Evolutionary conservation across 2,888 invertebrate species (phyloP).

Genomic region (Scaptomyza caliginosa): DNA sequence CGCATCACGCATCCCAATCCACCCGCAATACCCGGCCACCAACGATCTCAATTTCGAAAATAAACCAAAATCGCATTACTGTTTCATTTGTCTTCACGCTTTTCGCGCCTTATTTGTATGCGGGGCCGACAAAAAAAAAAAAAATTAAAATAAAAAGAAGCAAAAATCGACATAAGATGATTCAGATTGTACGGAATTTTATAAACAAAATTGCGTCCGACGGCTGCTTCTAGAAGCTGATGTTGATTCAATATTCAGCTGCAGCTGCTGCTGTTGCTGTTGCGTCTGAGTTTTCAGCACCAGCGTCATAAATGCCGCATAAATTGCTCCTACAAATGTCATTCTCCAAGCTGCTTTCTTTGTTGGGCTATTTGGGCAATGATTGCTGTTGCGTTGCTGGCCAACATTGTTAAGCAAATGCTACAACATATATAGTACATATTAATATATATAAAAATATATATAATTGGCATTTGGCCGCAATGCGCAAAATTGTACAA

Average conservation of each 20-base stretch:
- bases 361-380: conserved; percentile 41
- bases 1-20: not conserved
- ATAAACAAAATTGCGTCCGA: conserved; percentile 63
- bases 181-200: conserved; percentile 65
- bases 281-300: conserved; percentile 28
- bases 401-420: conserved; percentile 62
- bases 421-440: conserved; percentile 25
- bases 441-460: conserved; percentile 4
- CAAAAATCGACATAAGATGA: conserved; percentile 49
- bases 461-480: conserved; percentile 40
- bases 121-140: conserved; percentile 9
- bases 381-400: conserved; percentile 6
- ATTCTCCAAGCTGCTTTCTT: conserved; percentile 53
- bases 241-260: conserved; percentile 24
- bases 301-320: conserved; percentile 64
- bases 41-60: conserved; percentile 58
- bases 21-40: conserved; percentile 16
- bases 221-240: conserved; percentile 46
- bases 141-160: no score
- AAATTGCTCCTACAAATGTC: conserved; percentile 66
- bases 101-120: conserved; percentile 77
- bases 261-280: conserved; percentile 5
- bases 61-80: conserved; percentile 48
- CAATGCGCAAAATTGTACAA: conserved; percentile 66
- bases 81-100: conserved; percentile 20